Evolutionary conservation across 2,888 invertebrate species (phyloP), one percentile per base, ranked within the genome.

Genomic region (Clitarchus hookeri): DNA sequence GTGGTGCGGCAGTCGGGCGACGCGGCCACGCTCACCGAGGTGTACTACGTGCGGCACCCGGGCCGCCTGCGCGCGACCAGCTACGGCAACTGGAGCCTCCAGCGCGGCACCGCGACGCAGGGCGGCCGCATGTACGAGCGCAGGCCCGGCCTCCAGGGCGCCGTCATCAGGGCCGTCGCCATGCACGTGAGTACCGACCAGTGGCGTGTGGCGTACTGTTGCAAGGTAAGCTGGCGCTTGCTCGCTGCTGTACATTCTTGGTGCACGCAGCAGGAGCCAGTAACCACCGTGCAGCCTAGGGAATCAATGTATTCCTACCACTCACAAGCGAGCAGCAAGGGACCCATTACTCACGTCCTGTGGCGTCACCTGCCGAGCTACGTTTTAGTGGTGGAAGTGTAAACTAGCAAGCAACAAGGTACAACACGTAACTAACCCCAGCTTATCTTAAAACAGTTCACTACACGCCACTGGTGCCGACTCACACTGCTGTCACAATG

Each of bases 71-170:
- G 27, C 53, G 65, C 80, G 25, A 23, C 44, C n/a, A 13, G 0
- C 12, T 86, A 65, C 48, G 87, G 87, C 8, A 83, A 53, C 26
- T 87, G 87, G 87, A 84, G 44, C 44, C n/a, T 44, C 16, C 84
- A 44, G 16, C 54, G 54, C 11, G 78, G 84, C 84, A 79, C 80
- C 4, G 0, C 27, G 0, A 12, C 23, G 4, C 3, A 3, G 13
- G 13, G 0, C 16, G 27, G 1, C 27, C 27, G 44, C 36, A 26
- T 82, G 82, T 82, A 82, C 82, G 26, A 82, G 27, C 27, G 82
- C 16, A 26, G 82, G 23, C 6, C 79, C 12, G 82, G 36, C 13
- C 27, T 82, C 19, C 27, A 19, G 27, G 82, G 82, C 36, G 25
- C 25, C 27, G 82, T 36, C 27, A 4, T 82, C 36, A 26, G 12